Evolutionary conservation across 23 tunicate species (phyloP), one percentile per base, ranked within the genome.

Genomic region (Ascidia mentula): DNA sequence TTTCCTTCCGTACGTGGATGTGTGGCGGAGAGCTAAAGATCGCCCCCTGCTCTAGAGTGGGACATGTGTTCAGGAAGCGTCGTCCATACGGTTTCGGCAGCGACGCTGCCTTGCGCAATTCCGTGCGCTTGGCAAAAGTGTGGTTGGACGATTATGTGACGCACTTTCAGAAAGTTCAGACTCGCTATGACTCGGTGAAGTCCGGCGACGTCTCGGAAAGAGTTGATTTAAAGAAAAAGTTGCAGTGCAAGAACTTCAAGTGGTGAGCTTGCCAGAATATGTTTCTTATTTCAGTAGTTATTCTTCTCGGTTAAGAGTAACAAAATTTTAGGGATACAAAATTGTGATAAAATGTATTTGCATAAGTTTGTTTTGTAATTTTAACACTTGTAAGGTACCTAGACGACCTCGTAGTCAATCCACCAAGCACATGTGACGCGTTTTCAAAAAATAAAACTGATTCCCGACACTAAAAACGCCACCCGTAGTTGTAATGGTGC

Each of bases 1-100:
- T 91, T 18, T 86, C 86, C 13, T 82, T 91, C 65, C 84, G 89
- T 6, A 60, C 89, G 30, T 91, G 97, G 97, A 86, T 85, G 97
- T 91, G 97, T 73, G 97, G 97, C 12, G 97, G 97, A 8, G 38
- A 59, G 7, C 32, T 91, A 32, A 18, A 32, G 46, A 85, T 91
- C 13, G 81, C 74, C 15, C 97, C 97, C 3, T 91, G 97, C 72
- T 91, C 97, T 0, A 46, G 89, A 17, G 90, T 91, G 15, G 97
- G 97, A 15, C 89, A 85, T 72, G 82, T 85, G 28, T 90, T 84
- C 39, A 84, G 96, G 12, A 59, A 71, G 24, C 86, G 85, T 9
- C 74, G 88, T 9, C 88, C 96, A 0, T 86, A 90, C 46, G 80
- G 81, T 12, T 32, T 28, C 18, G 73, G 69, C 34, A 69, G 40